Evolutionary conservation across 2,797 vertebrate species (phyloP), one percentile per base, ranked within the genome.

Genomic region (Falco novaeseelandiae): DNA sequence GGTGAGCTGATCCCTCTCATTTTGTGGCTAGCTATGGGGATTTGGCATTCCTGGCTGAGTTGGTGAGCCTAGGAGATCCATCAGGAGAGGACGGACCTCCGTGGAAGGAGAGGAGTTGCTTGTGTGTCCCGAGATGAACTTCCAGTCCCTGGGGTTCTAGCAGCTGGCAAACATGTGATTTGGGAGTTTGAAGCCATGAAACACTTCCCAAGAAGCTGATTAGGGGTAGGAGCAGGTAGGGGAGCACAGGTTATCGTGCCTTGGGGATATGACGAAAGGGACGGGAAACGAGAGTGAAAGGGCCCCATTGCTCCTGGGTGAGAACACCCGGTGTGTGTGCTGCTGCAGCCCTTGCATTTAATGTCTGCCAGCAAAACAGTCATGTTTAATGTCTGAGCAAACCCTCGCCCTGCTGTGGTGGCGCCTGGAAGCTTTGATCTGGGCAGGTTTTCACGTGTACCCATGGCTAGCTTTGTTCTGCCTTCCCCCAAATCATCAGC

Each of bases 261-360:
- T 18, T 58, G 71, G n/a, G 90, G 92, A 89, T 91, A 76, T 79
- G 87, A 93, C 58, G 58, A 91, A 93, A 90, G 72, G 71, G 49
- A 27, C 1, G 42, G 92, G 91, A 94, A 97, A 94, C 86, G 94
- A 81, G 93, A 42, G 49, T 29, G 81, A 92, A 95, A 94, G 90
- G 32, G 71, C 49, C 90, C 78, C 74, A 10, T 61, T 83, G 81
- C 55, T 85, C 3, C 59, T 1, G 16, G 52, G 17, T 6, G 20
- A 92, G 86, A 89, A 59, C 79, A 66, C 61, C 40, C 6, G 1
- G 25, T 13, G 34, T 51, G 34, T 51, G 34, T 4, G 29, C 42
- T 20, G 26, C 30, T 19, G 84, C 40, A 49, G 76, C 57, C 10
- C 1, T 38, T 27, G 77, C 5, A 4, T 62, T 66, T 69, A 14